A percentile compares a stretch with the other conserved stretches of the same genome.
phyloP scores from a whole-genome alignment of 2,888 invertebrate species.

The Caenorhabditis afra region DNA sequence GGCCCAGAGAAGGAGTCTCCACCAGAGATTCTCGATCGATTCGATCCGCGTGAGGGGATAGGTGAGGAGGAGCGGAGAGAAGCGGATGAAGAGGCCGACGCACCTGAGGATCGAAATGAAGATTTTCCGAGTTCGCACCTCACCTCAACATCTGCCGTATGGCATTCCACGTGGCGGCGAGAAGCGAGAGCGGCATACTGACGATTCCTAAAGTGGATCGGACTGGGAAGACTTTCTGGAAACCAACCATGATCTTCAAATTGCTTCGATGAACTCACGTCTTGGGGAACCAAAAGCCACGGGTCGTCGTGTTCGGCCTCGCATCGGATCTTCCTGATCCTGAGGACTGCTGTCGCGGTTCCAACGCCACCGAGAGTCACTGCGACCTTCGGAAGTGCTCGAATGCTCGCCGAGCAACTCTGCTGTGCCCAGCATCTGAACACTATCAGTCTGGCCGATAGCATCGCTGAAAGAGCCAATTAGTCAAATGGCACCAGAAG shows the following conservation, averaged over 20 bases:
- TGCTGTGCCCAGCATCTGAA: constrained; percentile 42
- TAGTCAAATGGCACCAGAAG: not conserved
- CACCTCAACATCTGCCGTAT: constrained; percentile 38
- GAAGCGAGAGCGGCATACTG: constrained; percentile 16
- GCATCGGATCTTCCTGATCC: constrained; percentile 21
- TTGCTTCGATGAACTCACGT: constrained; percentile 42
- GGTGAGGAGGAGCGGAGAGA: constrained; percentile 61
- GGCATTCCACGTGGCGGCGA: constrained; percentile 10
- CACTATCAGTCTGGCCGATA: constrained; percentile 20
- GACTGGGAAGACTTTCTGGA: constrained; percentile 27
- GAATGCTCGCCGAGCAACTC: constrained; percentile 11
- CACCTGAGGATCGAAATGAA: constrained; percentile 43
- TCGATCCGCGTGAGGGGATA: constrained; percentile 64
- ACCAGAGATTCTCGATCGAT: constrained; percentile 62
- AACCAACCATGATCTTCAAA: no score
- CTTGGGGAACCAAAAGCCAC: constrained; percentile 65
- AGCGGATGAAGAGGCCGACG: constrained; percentile 59
- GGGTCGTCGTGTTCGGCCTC: constrained; percentile 57
- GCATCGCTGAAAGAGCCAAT: constrained; percentile 8
- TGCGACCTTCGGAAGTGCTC: constrained; percentile 8
- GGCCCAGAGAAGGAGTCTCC: constrained; percentile 60
- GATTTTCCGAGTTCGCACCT: not conserved
- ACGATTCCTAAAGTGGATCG: constrained; percentile 20
- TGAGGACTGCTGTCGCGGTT: not conserved
- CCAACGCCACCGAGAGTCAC: constrained; percentile 30